phyloP scores from a whole-genome alignment of 2,113 vertebrate species.

The Carassius carassius region DNA sequence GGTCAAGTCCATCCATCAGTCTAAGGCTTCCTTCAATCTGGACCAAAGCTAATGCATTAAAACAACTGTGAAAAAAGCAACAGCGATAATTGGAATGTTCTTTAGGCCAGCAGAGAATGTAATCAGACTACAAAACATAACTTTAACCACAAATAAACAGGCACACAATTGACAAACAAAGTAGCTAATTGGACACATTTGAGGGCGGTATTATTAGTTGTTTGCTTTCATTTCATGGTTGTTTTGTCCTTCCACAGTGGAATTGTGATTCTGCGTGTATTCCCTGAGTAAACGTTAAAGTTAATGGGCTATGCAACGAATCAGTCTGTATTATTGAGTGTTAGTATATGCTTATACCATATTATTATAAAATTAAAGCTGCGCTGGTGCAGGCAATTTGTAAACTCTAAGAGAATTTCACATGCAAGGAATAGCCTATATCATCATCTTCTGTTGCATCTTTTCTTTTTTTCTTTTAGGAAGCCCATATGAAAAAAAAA shows the following conservation, averaged over 20 bases:
- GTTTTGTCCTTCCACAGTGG: slow-evolving; percentile 37
- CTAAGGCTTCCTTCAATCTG: slow-evolving; percentile 46
- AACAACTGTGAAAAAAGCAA: slow-evolving; percentile 60
- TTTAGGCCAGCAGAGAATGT: slow-evolving; percentile 54
- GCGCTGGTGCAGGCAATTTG: neutral
- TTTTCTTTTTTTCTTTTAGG: neutral
- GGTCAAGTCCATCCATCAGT: slow-evolving; percentile 25
- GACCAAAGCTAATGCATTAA: slow-evolving; percentile 63
- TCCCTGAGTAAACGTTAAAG: slow-evolving; percentile 13
- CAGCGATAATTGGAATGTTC: slow-evolving; percentile 58
- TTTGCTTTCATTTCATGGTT: slow-evolving; percentile 34
- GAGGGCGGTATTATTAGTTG: slow-evolving; percentile 33
- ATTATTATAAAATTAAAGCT: slow-evolving; percentile 20
- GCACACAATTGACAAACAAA: slow-evolving; percentile 58
- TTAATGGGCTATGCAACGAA: slow-evolving; percentile 37
- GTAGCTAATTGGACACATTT: slow-evolving; percentile 60
- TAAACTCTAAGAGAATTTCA: neutral
- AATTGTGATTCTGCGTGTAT: slow-evolving; percentile 29
- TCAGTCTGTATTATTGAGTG: slow-evolving; percentile 44
- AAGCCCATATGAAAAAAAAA: neutral
- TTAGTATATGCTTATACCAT: slow-evolving; percentile 27
- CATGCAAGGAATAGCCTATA: neutral
- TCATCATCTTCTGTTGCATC: slow-evolving; percentile 13
- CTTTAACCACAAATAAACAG: slow-evolving; percentile 59
- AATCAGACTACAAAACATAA: slow-evolving; percentile 63